Evolutionary conservation across 2,797 vertebrate genomes (phyloP).

Genomic region (Cynopterus sphinx): DNA sequence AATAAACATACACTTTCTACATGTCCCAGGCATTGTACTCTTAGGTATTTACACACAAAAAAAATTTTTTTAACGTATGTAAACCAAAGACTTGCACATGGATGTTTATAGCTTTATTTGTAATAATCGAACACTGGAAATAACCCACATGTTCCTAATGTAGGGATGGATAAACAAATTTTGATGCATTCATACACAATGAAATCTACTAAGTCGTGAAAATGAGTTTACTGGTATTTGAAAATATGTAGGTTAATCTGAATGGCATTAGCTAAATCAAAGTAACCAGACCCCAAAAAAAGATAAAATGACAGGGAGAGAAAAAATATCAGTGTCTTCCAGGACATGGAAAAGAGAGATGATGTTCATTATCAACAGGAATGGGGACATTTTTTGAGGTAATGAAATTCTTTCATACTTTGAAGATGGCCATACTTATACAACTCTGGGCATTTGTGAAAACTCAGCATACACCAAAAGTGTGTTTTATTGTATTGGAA

Average conservation of each 20-base stretch:
- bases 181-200: background rate
- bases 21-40: background rate
- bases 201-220: background rate
- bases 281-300: background rate
- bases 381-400: background rate
- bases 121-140: background rate
- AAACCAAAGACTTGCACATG: background rate
- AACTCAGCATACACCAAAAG: background rate
- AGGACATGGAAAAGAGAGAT: background rate
- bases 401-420: background rate
- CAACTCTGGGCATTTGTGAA: background rate
- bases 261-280: background rate
- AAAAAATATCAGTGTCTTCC: background rate
- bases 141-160: background rate
- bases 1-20: background rate
- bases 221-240: background rate
- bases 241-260: background rate
- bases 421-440: background rate
- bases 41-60: background rate
- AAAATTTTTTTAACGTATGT: background rate
- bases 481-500: background rate
- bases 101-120: background rate
- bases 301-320: background rate
- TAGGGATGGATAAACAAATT: background rate
- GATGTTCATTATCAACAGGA: background rate